Conservation (phyloP, 2,797 vertebrate species). For the Mallotus villosus region DNA sequence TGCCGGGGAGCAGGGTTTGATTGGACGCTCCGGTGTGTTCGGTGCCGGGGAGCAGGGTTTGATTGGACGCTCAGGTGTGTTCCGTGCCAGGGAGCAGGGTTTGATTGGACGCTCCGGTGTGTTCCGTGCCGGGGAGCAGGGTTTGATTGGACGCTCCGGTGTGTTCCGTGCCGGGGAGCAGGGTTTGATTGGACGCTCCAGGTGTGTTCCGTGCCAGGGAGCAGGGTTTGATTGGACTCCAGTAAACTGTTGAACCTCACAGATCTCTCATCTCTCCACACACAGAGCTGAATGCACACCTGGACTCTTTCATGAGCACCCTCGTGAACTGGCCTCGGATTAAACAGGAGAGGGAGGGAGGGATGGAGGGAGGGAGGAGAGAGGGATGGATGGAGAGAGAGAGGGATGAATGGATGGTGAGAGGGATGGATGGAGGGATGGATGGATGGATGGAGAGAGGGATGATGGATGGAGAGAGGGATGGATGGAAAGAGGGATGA, state of each 20-base stretch:
- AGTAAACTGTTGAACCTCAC: neutral
- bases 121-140: neutral
- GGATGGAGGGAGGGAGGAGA: no score
- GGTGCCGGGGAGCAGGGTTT: neutral
- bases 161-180: neutral
- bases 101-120: no score
- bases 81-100: neutral
- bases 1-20: neutral
- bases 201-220: neutral
- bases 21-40: neutral
- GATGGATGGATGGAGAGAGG: no score
- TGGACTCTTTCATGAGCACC: neutral
- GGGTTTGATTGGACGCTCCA: no score
- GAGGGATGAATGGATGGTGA: no score
- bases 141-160: neutral
- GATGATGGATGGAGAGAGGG: no score
- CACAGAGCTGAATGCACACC: constrained; percentile 5
- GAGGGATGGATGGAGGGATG: no score
- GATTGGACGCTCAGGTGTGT: no score
- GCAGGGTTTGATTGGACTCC: constrained; percentile 3
- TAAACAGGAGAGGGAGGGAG: neutral
- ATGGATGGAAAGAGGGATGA: no score
- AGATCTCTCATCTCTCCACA: constrained; percentile 19
- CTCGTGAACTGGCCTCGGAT: neutral
- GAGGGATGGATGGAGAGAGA: no score